Evolutionary conservation across 2,888 invertebrate species (phyloP), one percentile per base, ranked within the genome.

Genomic region (Biston stratarius): DNA sequence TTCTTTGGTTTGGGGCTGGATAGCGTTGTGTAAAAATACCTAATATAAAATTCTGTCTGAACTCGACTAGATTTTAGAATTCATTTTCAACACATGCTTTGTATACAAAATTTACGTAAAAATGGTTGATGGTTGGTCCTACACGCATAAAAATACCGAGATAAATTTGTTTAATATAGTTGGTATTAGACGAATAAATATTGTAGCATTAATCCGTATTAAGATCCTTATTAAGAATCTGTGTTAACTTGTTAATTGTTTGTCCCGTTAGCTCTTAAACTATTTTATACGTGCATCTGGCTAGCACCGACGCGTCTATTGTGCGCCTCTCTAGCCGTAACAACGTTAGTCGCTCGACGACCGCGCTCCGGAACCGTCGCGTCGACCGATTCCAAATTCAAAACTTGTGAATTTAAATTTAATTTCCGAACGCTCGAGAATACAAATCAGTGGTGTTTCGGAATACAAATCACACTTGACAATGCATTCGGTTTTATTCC

Each of bases 321-420:
- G 49, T 49, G 59, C 24, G 11, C 40, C 38, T 24, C 58, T 48
- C 58, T 47, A 51, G 61, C 63, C 12, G 61, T 67, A 36, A 62
- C 60, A 61, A 57, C 70, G 71, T 80, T 83, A 87, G 87, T 87
- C 87, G 87, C 83, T 77, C 81, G 80, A 74, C 79, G 84, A 77
- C 81, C 87, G 84, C 78, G 84, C 82, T 71, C 73, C 81, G 71
- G 79, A 75, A 71, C 74, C 75, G 76, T 64, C 80, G 79, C 74
- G 65, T 55, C 67, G 42, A 14, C 70, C 60, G 33, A 48, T 59
- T 64, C 64, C 45, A n/a, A 33, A 56, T 47, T 48, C 55, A 15
- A 61, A 61, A 58, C 49, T 56, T 14, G 55, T 44, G 57, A 67
- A 44, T 51, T 44, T 12, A 59, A 66, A 58, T 63, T 58, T 48